Base-by-base conservation (phyloP, 2,113 vertebrate species). In the Acanthisitta chloris region DNA sequence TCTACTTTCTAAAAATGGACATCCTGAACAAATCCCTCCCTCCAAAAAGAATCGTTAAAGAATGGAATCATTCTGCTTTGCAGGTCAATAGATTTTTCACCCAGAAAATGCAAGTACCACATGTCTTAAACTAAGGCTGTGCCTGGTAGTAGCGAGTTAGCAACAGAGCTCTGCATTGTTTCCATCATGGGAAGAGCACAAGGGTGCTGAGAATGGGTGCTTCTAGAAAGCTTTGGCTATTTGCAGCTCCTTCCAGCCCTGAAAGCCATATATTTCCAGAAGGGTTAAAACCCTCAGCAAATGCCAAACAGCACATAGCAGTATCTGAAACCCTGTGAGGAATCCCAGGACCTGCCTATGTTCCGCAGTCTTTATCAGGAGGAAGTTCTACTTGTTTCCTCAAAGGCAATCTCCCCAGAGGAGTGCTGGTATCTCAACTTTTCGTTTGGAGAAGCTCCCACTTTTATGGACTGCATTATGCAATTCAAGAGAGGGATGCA, bases 261-360 rank as follows among this genome's bases (percentile, higher is more conserved):
- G 40, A 66, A 92, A 65, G 54, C 4, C n/a, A 81, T 61, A 12
- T 17, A 74, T 23, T 90, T n/a, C 49, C 31, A 70, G 49, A 65
- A 78, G 18, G 20, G 13, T 25, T 29, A 61, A 65, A 90, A 76
- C 4, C 0, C 6, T 5, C 18, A 13, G 48, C 14, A 52, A 71
- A 38, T 0, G 0, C 34, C 51, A 91, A 19, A 33, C 25, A 49
- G 1, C 0, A 12, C 34, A 38, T 12, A 84, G 34, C 17, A 49
- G 17, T 34, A 66, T 33, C 59, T 90, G 55, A 74, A 90, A 62
- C 21, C 7, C 18, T 4, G 2, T 4, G 15, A 71, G 19, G 31
- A 88, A 66, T 43, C 51, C 24, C 38, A 81, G 64, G 31, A 46
- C 10, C 17, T 26, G 11, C 25, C n/a, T 65, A 4, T 48, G 38